phyloP scores from a whole-genome alignment of 2,113 vertebrate genomes.

The Gasterosteus aculeatus region DNA sequence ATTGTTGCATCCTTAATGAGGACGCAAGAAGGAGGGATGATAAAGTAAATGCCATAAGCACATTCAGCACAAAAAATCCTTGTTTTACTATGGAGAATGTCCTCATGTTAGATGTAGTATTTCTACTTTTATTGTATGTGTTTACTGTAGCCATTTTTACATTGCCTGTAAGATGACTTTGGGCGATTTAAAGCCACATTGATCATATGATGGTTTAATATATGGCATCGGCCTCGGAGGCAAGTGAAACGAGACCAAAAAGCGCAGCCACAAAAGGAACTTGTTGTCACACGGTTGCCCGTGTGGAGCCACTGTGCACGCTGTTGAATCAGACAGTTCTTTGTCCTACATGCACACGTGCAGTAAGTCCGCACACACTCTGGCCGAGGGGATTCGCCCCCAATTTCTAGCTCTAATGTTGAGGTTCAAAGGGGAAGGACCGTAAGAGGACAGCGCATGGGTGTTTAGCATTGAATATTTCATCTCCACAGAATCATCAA shows the following conservation, averaged over 20 bases:
- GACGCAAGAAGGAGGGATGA: constrained; percentile 4
- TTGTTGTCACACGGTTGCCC: not conserved
- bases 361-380: not conserved
- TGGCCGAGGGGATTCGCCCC: not conserved
- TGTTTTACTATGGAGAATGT: not conserved
- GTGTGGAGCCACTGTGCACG: too few species aligned
- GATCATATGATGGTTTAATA: not conserved
- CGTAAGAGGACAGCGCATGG: too few species aligned
- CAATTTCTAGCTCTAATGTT: not conserved
- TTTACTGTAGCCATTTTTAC: not conserved
- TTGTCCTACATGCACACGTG: not conserved
- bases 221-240: not conserved
- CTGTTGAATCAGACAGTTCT: not conserved
- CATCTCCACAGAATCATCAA: too few species aligned
- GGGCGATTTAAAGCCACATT: not conserved
- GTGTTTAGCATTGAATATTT: not conserved
- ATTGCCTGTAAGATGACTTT: not conserved
- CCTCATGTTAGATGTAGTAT: not conserved
- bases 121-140: not conserved
- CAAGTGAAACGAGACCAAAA: not conserved
- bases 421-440: not conserved
- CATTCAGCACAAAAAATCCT: constrained; percentile 20
- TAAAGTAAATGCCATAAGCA: constrained; percentile 24
- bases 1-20: constrained; percentile 49
- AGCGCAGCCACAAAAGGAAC: not conserved